phyloP scores from a whole-genome alignment of 2,113 vertebrate species.

The Pholis gunnellus region DNA sequence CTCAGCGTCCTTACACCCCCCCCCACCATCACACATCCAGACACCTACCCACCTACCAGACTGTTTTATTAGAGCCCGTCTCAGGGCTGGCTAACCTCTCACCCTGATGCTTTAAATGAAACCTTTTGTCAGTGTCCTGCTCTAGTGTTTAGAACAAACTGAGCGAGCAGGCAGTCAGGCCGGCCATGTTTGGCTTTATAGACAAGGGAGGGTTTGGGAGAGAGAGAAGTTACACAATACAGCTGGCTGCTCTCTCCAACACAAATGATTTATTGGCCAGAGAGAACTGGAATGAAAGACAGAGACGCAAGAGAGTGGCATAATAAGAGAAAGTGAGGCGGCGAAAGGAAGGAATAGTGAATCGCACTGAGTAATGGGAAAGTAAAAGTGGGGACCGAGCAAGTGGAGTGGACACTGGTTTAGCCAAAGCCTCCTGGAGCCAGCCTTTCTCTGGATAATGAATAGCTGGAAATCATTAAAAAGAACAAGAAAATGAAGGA shows the following conservation, averaged over 20 bases:
- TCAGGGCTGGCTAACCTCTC: constrained; percentile 60
- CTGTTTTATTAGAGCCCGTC: constrained; percentile 69
- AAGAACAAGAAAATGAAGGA: constrained; percentile 58
- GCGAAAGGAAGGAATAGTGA: constrained; percentile 64
- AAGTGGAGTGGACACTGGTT: constrained; percentile 51
- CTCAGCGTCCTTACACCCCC: constrained; percentile 6
- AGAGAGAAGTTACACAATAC: constrained; percentile 72
- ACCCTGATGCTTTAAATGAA: constrained; percentile 69
- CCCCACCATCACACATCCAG: constrained; percentile 19
- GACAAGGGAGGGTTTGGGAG: constrained; percentile 54
- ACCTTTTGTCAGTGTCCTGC: constrained; percentile 70
- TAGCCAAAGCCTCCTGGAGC: constrained; percentile 59
- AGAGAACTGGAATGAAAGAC: constrained; percentile 75
- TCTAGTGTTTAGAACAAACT: constrained; percentile 73
- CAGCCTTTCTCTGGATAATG: constrained; percentile 58
- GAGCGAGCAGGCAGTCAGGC: constrained; percentile 70
- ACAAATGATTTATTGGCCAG: constrained; percentile 76
- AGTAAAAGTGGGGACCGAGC: constrained; percentile 57
- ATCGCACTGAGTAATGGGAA: constrained; percentile 58
- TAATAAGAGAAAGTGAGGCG: constrained; percentile 59
- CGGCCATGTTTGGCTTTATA: constrained; percentile 67
- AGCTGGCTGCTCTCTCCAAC: constrained; percentile 57
- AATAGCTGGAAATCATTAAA: constrained; percentile 72
- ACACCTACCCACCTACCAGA: constrained; percentile 48
- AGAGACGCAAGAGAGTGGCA: constrained; percentile 70